Conservation (phyloP, 2,113 vertebrate species). For the zebrafish (Danio rerio) region GRCz12tu NC_133188.1:41820501-41821000, state of each 20-base stretch:
- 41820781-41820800: slow-evolving; percentile 1
- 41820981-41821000: no score
- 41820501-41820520: slow-evolving; percentile 52
- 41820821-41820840: neutral
- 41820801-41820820: slow-evolving; percentile 7
- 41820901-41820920: neutral
- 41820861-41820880: neutral
- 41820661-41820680: slow-evolving; percentile 51
- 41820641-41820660: slow-evolving; percentile 52
- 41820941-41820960: no score
- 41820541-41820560: slow-evolving; percentile 52
- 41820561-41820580: slow-evolving; percentile 55
- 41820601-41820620: slow-evolving; percentile 41
- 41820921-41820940: no score
- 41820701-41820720: slow-evolving; percentile 30
- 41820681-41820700: slow-evolving; percentile 41
- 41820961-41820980: no score
- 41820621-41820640: slow-evolving; percentile 47
- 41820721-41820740: slow-evolving; percentile 17
- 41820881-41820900: neutral
- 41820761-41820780: neutral
- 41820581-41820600: slow-evolving; percentile 35
- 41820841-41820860: neutral
- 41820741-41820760: slow-evolving; percentile 26
- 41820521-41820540: slow-evolving; percentile 52